Evolutionary conservation across 2,888 invertebrate species (phyloP).

Genomic region (Octodonta nipae): DNA sequence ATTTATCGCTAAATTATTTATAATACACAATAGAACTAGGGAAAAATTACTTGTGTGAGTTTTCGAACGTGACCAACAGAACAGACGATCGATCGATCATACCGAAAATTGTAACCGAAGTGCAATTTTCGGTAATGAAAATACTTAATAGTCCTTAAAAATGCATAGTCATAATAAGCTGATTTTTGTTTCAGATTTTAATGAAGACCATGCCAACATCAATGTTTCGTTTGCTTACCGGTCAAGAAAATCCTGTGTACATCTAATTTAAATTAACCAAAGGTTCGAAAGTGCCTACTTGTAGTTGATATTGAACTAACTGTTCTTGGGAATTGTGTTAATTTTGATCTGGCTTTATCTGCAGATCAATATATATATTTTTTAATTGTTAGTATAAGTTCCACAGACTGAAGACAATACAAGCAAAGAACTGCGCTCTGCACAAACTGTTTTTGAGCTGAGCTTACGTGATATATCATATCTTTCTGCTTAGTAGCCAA

Average conservation of each 20-base stretch:
- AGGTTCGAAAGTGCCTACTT: slow-evolving; percentile 51
- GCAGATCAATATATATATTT: slow-evolving; percentile 37
- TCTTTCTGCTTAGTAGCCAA: slow-evolving; percentile 35
- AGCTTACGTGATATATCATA: slow-evolving; percentile 36
- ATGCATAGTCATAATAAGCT: not conserved
- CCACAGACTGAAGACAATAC: slow-evolving; percentile 38
- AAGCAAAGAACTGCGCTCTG: slow-evolving; percentile 33
- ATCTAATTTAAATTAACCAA: slow-evolving; percentile 51
- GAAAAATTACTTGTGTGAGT: too few species aligned
- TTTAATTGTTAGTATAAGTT: slow-evolving; percentile 33
- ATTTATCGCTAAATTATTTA: too few species aligned
- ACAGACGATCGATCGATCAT: too few species aligned
- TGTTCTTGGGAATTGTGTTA: slow-evolving; percentile 32
- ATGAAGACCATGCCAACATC: slow-evolving; percentile 99
- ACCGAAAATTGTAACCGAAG: too few species aligned
- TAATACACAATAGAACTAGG: too few species aligned
- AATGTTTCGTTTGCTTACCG: slow-evolving; percentile 96
- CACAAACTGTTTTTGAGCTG: slow-evolving; percentile 26
- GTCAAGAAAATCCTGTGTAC: slow-evolving; percentile 98
- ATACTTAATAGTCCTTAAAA: too few species aligned
- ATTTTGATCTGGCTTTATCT: slow-evolving; percentile 32
- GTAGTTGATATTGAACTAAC: slow-evolving; percentile 36
- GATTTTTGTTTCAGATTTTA: slow-evolving; percentile 61
- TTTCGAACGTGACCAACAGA: too few species aligned
- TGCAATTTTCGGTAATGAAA: too few species aligned